These are phyloP conservation scores for Lasioglossum lativentre DNA, from an alignment of 2,888 invertebrate genomes.

Conservation along the genomic window DNA sequence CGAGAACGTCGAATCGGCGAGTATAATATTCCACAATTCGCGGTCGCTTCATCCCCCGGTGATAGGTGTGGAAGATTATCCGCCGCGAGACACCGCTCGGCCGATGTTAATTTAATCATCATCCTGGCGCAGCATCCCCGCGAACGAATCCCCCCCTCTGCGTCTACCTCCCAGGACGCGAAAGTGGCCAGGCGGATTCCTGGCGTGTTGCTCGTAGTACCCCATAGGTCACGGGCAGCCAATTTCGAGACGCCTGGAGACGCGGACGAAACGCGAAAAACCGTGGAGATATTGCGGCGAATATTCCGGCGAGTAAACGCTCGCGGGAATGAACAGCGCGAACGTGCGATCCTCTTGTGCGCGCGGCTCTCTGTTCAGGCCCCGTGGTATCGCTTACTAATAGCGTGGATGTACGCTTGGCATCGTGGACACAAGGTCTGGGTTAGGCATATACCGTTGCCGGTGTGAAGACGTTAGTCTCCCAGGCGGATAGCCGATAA, in stretches of 20 bases:
- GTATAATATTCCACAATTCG: neutral
- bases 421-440: constrained; percentile 36
- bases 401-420: constrained; percentile 41
- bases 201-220: neutral
- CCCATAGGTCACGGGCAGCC: neutral
- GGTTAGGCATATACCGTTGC: constrained; percentile 47
- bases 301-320: neutral
- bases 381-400: constrained; percentile 47
- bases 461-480: constrained; percentile 31
- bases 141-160: neutral
- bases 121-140: neutral
- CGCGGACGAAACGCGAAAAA: neutral
- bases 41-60: neutral
- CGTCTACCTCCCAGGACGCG: constrained; percentile 15
- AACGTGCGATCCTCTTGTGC: constrained; percentile 12
- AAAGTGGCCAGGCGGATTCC: neutral
- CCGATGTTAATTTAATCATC: constrained; percentile 1
- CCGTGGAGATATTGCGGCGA: constrained; percentile 21
- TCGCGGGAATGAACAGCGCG: neutral
- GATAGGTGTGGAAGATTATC: constrained; percentile 19
- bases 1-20: neutral
- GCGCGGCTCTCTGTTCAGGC: neutral
- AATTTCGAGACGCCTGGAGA: constrained; percentile 13
- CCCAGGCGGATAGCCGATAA: constrained; percentile 12
- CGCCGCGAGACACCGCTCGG: constrained; percentile 8